Conservation (phyloP, 2,888 invertebrate species). For the Leptinotarsa peninsularis region DNA sequence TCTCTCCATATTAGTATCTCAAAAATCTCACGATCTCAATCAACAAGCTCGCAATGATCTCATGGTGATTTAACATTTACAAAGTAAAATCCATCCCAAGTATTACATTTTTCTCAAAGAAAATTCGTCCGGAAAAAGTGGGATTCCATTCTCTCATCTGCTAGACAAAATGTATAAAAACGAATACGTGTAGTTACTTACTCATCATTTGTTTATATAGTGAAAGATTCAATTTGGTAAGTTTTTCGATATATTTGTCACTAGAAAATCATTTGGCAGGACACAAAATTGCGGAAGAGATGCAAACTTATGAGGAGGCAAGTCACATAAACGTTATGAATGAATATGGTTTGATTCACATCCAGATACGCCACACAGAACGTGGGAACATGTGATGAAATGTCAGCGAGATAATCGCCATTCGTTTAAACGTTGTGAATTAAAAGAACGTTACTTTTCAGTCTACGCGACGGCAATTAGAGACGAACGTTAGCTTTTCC, state of each 20-base stretch:
- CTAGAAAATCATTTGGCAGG: not conserved
- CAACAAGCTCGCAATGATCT: too few species aligned
- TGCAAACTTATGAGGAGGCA: conserved; percentile 13
- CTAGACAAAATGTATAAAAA: too few species aligned
- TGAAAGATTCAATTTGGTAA: too few species aligned
- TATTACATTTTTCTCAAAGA: too few species aligned
- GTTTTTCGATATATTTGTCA: not conserved
- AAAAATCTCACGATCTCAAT: too few species aligned
- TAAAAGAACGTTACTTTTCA: conserved; percentile 41
- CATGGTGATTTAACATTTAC: too few species aligned
- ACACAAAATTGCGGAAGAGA: not conserved
- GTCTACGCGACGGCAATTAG: conserved; percentile 44
- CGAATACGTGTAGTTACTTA: too few species aligned
- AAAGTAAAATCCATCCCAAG: too few species aligned
- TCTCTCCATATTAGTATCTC: too few species aligned
- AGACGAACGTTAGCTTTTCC: conserved; percentile 44
- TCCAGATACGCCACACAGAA: conserved; percentile 47
- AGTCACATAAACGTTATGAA: conserved; percentile 26
- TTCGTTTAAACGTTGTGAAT: conserved; percentile 36
- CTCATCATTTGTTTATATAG: too few species aligned
- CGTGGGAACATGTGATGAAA: conserved; percentile 54
- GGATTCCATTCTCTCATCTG: too few species aligned
- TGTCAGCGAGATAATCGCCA: conserved; percentile 43
- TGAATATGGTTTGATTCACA: conserved; percentile 41
- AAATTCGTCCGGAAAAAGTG: too few species aligned